phyloP scores from a whole-genome alignment of 2,888 invertebrate species.

The Drosophila nr. medialis region DNA sequence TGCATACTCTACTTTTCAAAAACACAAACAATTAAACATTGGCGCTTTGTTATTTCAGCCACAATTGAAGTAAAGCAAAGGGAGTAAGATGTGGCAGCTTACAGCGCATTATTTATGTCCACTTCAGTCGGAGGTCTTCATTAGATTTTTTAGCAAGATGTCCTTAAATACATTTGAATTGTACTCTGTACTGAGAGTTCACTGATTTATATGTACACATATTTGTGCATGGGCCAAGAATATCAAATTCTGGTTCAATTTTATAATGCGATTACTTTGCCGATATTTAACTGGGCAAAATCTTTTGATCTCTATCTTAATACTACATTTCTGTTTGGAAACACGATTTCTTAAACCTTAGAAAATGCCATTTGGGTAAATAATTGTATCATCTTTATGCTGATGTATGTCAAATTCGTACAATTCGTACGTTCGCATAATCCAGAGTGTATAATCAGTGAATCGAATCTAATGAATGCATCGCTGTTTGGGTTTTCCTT shows the following conservation, averaged over 20 bases:
- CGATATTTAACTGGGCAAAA: background rate
- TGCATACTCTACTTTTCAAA: background rate
- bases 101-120: background rate
- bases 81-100: background rate
- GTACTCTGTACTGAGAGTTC: background rate
- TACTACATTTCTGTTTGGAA: background rate
- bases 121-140: background rate
- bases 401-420: background rate
- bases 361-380: background rate
- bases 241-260: too few relatives aligned
- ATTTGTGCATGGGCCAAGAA: background rate
- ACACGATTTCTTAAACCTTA: background rate
- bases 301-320: background rate
- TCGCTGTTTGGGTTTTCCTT: conserved; percentile 4
- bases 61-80: background rate
- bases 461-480: conserved; percentile 30
- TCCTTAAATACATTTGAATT: background rate
- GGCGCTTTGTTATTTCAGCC: background rate
- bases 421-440: too few relatives aligned
- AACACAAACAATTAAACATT: background rate
- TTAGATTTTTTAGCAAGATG: background rate
- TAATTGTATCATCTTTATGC: background rate
- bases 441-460: conserved; percentile 34
- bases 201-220: background rate
- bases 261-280: too few relatives aligned